These are phyloP conservation scores for Staurois parvus DNA, from an alignment of 2,797 vertebrate species.

Conservation along the genomic window DNA sequence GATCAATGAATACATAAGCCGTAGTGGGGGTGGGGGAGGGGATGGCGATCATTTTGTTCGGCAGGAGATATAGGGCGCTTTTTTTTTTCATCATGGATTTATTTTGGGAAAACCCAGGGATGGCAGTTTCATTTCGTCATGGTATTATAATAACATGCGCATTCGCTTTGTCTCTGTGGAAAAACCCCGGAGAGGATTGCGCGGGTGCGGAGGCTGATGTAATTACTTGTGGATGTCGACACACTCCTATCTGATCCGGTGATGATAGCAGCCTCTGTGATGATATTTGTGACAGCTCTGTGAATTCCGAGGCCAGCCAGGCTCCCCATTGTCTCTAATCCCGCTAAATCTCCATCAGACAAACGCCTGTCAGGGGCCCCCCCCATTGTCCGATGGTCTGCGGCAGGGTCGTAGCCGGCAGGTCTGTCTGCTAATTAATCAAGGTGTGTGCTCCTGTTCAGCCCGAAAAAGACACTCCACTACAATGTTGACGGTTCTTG, in stretches of 20 bases:
- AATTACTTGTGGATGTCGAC: slow-evolving; percentile 48
- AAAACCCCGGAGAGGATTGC: slow-evolving; percentile 12
- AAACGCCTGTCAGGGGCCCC: slow-evolving; percentile 39
- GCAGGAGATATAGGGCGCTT: too few relatives aligned
- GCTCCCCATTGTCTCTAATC: slow-evolving; percentile 43
- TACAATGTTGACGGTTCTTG: background rate
- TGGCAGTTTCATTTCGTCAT: too few relatives aligned
- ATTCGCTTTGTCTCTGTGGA: too few relatives aligned
- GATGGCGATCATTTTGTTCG: too few relatives aligned
- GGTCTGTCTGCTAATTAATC: slow-evolving; percentile 56
- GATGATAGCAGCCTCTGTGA: slow-evolving; percentile 23
- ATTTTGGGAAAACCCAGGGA: too few relatives aligned
- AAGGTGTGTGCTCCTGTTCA: slow-evolving; percentile 25
- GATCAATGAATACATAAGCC: too few relatives aligned
- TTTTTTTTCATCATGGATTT: too few relatives aligned
- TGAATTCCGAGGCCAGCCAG: slow-evolving; percentile 16
- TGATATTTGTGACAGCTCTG: slow-evolving; percentile 48
- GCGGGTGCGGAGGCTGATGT: background rate
- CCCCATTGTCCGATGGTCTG: slow-evolving; percentile 24
- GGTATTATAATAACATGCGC: too few relatives aligned
- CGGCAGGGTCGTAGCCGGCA: slow-evolving; percentile 18
- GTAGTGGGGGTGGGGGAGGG: too few relatives aligned
- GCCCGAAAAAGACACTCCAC: background rate
- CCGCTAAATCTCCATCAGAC: slow-evolving; percentile 50
- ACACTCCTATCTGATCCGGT: slow-evolving; percentile 50